Conservation (phyloP, 2,113 vertebrate genomes). For the Silurus meridionalis region DNA sequence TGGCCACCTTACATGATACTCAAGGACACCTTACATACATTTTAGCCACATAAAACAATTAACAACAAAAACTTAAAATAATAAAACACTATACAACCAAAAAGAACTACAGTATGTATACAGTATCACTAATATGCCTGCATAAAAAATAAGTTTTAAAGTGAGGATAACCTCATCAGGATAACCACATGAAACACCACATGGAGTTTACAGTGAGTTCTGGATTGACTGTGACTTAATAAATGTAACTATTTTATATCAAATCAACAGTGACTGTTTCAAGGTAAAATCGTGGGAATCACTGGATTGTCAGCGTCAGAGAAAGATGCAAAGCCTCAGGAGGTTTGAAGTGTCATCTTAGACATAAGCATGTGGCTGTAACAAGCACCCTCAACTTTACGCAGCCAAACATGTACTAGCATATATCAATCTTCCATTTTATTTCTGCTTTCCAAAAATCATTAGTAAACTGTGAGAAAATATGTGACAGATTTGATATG, state of each 20-base stretch:
- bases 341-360: conserved; percentile 5
- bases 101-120: no score
- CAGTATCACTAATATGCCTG: no score
- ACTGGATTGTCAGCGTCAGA: not conserved
- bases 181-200: not conserved
- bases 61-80: no score
- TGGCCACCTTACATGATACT: no score
- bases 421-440: not conserved
- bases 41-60: no score
- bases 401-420: not conserved
- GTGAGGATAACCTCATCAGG: not conserved
- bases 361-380: not conserved
- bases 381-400: not conserved
- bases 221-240: not conserved
- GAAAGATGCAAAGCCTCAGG: not conserved
- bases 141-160: no score
- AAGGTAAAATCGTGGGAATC: not conserved
- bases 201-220: not conserved
- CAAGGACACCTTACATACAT: no score
- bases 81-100: no score
- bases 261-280: not conserved
- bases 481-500: not conserved
- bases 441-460: not conserved
- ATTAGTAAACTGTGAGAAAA: not conserved
- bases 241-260: not conserved